Base-by-base conservation (phyloP, 2,888 invertebrate species). In the Euplagia quadripunctaria region DNA sequence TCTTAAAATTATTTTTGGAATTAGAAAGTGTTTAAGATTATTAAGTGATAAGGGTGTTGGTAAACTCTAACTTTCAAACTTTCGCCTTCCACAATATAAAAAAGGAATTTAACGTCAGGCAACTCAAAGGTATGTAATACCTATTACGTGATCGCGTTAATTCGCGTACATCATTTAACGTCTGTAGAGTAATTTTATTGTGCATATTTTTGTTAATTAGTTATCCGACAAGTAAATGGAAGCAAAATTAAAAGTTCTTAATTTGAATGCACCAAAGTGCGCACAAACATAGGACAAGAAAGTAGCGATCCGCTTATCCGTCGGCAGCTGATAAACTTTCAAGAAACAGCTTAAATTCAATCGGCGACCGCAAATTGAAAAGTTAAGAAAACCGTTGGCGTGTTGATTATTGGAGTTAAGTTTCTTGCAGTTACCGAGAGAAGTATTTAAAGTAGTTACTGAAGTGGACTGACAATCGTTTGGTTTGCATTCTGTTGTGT, bases 221-320 rank as follows among this genome's bases (percentile, higher is more conserved):
- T 49, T 17, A 41, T 52, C 43, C 14, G 8, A 58, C 8, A 46
- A 42, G 41, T 41, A 55, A 61, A n/a, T 52, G 17, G 17, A 64
- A 55, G 70, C 43, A 43, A 65, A 55, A 66, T 72, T 68, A 75
- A 75, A 80, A 77, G 71, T 76, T 68, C 51, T 70, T 73, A 71
- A 74, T 70, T 76, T 52, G 64, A 58, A 71, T 76, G 70, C 72
- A 68, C 52, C 61, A 61, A 9, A 66, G 43, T 31, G 42, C 55
- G 42, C 20, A 31, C 46, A 46, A 66, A 58, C 55, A 71, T 55
- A 71, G 55, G 55, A 71, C 55, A 70, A 58, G 58, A 63, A 79
- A 74, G 67, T 79, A 64, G 31, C 16, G 65, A 69, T 74, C 66
- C 42, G 41, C 72, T 20, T 31, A 68, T 41, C 52, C 20, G n/a